A percentile compares a stretch with the other conserved stretches of the same genome.
Evolutionary conservation across 2,797 vertebrate species (phyloP).

Genomic region (Brachyrhaphis roseni): DNA sequence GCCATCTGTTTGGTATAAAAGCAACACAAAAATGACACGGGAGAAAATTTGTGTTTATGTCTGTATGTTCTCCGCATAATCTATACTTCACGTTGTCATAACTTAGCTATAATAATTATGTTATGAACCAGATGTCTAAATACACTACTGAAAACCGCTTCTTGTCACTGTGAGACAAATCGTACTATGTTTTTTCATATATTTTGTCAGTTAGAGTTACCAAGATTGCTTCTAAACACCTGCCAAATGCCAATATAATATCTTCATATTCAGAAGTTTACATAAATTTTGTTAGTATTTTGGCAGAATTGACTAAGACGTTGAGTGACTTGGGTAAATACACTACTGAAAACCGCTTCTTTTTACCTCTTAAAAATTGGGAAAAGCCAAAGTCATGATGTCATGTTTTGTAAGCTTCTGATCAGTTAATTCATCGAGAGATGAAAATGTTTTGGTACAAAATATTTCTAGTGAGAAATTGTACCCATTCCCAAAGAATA

Average conservation of each 20-base stretch:
- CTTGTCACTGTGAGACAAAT: neutral
- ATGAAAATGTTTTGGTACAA: neutral
- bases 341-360: too few relatives aligned
- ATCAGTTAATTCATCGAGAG: neutral
- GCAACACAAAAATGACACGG: conserved; percentile 30
- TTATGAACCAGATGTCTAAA: neutral
- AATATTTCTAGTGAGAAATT: neutral
- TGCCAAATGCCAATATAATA: neutral
- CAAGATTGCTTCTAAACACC: neutral
- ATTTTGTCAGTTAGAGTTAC: neutral
- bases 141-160: neutral
- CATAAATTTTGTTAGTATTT: neutral
- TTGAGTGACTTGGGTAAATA: neutral
- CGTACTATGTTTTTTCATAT: neutral
- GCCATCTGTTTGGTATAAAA: conserved; percentile 70
- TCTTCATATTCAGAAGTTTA: neutral
- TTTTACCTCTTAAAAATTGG: neutral
- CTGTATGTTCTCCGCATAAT: neutral
- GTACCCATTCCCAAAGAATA: too few relatives aligned
- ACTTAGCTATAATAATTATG: neutral
- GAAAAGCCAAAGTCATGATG: neutral
- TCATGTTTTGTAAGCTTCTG: neutral
- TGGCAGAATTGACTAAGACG: neutral
- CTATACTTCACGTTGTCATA: neutral
- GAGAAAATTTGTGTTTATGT: conserved; percentile 17